These are phyloP conservation scores for Melopsittacus undulatus DNA, from an alignment of 2,797 vertebrate genomes.

Conservation along the genomic window DNA sequence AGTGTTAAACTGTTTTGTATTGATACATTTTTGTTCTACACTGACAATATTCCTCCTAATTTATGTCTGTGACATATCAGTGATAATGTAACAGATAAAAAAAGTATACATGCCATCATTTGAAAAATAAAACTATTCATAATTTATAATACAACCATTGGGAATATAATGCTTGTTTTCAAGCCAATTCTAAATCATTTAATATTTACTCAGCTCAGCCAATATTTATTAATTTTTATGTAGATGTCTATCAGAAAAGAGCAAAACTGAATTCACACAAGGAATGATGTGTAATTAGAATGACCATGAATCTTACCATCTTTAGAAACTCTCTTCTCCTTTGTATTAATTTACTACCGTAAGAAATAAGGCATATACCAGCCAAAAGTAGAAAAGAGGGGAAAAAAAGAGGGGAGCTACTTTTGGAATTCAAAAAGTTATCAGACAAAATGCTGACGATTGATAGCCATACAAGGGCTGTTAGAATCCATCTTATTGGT, in stretches of 20 bases:
- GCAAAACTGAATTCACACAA: not conserved
- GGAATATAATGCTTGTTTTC: not conserved
- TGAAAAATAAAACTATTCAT: not conserved
- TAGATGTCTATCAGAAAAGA: not conserved
- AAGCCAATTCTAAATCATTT: not conserved
- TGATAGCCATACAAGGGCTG: not conserved
- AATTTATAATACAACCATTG: not conserved
- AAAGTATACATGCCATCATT: not conserved
- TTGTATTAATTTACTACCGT: not conserved
- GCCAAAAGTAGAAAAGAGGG: not conserved
- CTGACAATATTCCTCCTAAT: not conserved
- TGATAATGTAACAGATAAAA: not conserved
- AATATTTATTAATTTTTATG: not conserved
- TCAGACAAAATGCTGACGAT: not conserved
- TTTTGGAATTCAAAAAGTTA: not conserved
- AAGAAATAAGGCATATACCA: not conserved
- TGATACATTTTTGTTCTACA: not conserved
- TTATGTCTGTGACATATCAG: not conserved
- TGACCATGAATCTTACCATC: not conserved
- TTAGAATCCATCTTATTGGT: not conserved
- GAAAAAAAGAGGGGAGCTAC: fast-evolving
- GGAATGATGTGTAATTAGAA: not conserved
- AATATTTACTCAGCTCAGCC: not conserved
- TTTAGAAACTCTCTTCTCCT: not conserved
- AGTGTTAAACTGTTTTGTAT: not conserved